A percentile compares a stretch with the other conserved stretches of the same genome.
Conservation (phyloP, 2,888 invertebrate species). For the Lycia hirtaria region DNA sequence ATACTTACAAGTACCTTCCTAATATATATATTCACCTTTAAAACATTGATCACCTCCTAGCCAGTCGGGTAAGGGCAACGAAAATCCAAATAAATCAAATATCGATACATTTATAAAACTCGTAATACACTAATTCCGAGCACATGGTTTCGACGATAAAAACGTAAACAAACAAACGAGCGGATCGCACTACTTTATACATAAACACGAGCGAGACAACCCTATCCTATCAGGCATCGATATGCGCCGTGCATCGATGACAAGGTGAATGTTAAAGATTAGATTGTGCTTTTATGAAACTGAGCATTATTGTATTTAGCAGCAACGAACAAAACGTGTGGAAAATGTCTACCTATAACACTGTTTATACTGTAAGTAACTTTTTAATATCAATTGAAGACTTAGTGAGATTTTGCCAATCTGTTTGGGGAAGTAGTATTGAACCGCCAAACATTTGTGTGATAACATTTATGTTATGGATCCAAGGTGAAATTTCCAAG, state of each 20-base stretch:
- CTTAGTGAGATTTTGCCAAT: too few species aligned
- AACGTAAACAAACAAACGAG: conserved; percentile 19
- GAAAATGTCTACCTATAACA: conserved; percentile 29
- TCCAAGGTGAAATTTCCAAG: too few species aligned
- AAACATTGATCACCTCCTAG: too few species aligned
- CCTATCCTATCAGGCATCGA: conserved; percentile 37
- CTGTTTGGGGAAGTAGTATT: too few species aligned
- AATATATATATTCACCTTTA: too few species aligned
- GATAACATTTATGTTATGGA: too few species aligned
- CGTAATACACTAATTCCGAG: not conserved
- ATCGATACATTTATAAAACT: not conserved
- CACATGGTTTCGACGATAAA: not conserved
- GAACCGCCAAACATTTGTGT: too few species aligned
- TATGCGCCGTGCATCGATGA: conserved; percentile 31
- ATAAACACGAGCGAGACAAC: conserved; percentile 8
- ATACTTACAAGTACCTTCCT: too few species aligned
- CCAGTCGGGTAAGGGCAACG: too few species aligned
- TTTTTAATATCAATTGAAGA: too few species aligned
- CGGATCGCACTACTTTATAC: not conserved
- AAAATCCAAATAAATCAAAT: not conserved
- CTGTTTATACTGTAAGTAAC: conserved; percentile 31
- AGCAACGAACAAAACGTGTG: not conserved
- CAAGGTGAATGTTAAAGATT: conserved; percentile 34
- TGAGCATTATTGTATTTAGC: conserved; percentile 14
- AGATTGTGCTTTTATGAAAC: conserved; percentile 9